Evolutionary conservation across 2,888 invertebrate species (phyloP).

Genomic region (Minunthozetes semirufus): DNA sequence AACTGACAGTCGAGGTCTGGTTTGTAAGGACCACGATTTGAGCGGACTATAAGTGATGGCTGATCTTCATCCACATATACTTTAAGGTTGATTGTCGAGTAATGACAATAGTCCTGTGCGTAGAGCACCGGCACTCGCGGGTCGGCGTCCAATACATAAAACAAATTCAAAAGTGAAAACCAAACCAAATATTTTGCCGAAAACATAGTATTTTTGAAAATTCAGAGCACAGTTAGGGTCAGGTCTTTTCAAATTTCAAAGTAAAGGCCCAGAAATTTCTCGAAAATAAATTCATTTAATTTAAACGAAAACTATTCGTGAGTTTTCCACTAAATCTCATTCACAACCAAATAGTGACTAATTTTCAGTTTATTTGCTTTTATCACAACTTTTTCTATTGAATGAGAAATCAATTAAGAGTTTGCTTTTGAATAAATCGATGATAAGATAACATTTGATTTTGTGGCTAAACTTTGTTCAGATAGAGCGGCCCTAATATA

Average conservation of each 20-base stretch:
- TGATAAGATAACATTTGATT: too few species aligned
- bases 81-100: background rate
- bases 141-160: background rate
- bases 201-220: background rate
- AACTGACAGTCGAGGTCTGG: constrained; percentile 18
- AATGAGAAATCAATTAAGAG: background rate
- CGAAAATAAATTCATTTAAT: background rate
- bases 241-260: background rate
- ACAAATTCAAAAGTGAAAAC: background rate
- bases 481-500: too few species aligned
- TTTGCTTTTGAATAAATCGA: background rate
- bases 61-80: background rate
- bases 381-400: background rate
- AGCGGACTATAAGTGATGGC: background rate
- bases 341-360: background rate
- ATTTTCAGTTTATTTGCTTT: background rate
- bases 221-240: background rate
- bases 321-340: background rate
- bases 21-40: background rate
- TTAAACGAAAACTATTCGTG: background rate
- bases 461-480: too few species aligned
- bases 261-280: background rate
- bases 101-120: constrained; percentile 6
- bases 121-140: background rate
- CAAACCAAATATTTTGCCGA: background rate